Evolutionary conservation across 2,888 invertebrate species (phyloP).

Genomic region (Anarsia innoxiella): DNA sequence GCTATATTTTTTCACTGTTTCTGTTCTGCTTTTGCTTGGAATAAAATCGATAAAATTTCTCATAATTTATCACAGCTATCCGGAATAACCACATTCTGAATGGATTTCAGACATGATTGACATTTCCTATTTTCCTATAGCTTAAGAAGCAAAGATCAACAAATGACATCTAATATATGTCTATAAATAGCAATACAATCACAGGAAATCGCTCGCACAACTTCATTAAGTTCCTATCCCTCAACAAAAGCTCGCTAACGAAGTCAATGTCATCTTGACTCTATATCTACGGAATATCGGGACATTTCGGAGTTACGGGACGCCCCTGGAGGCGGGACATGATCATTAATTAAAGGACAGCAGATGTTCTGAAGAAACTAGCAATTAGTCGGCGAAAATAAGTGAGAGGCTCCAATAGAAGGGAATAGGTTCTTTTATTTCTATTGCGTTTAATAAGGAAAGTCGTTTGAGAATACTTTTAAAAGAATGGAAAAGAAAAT

Average conservation of each 20-base stretch:
- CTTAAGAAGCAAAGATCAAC: too few relatives aligned
- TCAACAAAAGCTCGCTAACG: conserved; percentile 15
- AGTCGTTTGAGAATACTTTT: too few relatives aligned
- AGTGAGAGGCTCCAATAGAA: conserved; percentile 33
- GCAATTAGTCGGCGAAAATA: conserved; percentile 41
- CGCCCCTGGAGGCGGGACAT: conserved; percentile 31
- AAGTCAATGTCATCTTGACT: conserved; percentile 26
- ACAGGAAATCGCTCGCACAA: conserved; percentile 8
- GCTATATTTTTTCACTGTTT: too few relatives aligned
- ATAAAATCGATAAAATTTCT: too few relatives aligned
- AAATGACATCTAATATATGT: too few relatives aligned
- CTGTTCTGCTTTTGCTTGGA: too few relatives aligned
- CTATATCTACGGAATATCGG: conserved; percentile 9
- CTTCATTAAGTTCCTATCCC: conserved; percentile 9
- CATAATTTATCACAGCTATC: too few relatives aligned
- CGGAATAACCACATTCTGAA: too few relatives aligned
- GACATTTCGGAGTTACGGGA: conserved; percentile 9
- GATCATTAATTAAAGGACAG: conserved; percentile 60
- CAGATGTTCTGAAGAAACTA: conserved; percentile 55
- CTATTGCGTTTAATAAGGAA: conserved; percentile 18
- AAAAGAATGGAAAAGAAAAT: too few relatives aligned
- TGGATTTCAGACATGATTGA: too few relatives aligned
- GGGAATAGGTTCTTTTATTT: conserved; percentile 37
- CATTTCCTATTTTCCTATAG: too few relatives aligned
- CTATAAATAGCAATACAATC: too few relatives aligned